phyloP scores from a whole-genome alignment of 2,797 vertebrate species.

The Bovichtus variegatus region DNA sequence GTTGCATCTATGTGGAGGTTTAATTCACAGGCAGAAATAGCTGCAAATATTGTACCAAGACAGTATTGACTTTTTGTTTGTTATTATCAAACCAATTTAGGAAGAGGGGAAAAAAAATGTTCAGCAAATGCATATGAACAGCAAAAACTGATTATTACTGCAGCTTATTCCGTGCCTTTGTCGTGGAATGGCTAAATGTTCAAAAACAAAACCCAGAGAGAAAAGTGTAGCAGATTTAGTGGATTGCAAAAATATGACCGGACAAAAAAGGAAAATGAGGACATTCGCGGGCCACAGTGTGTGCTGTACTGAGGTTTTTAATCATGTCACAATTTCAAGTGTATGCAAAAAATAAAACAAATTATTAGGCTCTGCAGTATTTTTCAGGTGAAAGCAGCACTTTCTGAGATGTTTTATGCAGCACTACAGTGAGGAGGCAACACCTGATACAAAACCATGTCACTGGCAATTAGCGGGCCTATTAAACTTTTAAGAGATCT shows the following conservation, averaged over 20 bases:
- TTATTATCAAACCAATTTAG: neutral
- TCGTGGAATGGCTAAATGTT: neutral
- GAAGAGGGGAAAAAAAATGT: neutral
- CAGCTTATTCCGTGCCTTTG: neutral
- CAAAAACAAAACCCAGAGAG: neutral
- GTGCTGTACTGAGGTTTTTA: constrained; percentile 34
- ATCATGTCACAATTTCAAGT: constrained; percentile 51
- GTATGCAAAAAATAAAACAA: constrained; percentile 43
- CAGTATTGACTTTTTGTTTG: neutral
- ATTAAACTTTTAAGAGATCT: neutral
- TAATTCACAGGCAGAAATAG: neutral
- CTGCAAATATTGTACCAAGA: neutral
- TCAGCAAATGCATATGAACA: neutral
- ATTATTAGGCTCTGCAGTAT: constrained; percentile 16
- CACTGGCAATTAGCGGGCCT: neutral
- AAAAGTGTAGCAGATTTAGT: constrained; percentile 6
- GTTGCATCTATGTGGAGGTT: neutral
- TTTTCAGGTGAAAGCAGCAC: constrained; percentile 26
- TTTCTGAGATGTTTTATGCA: neutral
- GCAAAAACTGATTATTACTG: constrained; percentile 2
- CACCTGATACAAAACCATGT: neutral
- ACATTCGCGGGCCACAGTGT: neutral
- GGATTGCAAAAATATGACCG: constrained; percentile 30
- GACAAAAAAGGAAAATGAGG: constrained; percentile 41
- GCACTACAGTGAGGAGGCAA: neutral